phyloP scores from a whole-genome alignment of 2,888 invertebrate genomes.

The Sinodicranocentrus sp. region DNA sequence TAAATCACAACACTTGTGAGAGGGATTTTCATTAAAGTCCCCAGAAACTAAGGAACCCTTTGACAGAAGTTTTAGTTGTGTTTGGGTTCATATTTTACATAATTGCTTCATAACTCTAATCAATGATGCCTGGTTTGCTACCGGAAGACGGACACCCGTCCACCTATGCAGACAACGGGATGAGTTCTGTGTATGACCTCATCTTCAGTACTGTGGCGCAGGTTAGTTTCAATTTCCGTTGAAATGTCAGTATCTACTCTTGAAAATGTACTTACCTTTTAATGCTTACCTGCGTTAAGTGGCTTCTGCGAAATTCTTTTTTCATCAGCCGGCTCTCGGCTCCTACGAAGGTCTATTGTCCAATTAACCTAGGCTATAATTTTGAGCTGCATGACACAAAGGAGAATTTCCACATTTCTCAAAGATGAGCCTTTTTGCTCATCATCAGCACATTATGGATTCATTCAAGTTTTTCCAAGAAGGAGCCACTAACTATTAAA shows the following conservation, averaged over 20 bases:
- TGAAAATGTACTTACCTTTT: too few species aligned
- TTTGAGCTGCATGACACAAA: too few species aligned
- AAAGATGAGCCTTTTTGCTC: not conserved
- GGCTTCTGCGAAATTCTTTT: too few species aligned
- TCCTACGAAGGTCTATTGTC: too few species aligned
- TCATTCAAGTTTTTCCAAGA: slow-evolving; percentile 47
- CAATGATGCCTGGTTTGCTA: slow-evolving; percentile 65
- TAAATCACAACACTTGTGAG: too few species aligned
- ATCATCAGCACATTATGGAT: slow-evolving; percentile 30
- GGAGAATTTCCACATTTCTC: not conserved
- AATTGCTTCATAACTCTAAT: not conserved
- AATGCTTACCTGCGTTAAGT: too few species aligned
- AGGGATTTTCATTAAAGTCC: not conserved
- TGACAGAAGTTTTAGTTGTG: not conserved
- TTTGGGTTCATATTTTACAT: not conserved
- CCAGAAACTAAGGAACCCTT: not conserved
- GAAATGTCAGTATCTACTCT: too few species aligned
- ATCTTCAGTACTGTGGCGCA: slow-evolving; percentile 76
- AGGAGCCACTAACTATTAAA: slow-evolving; percentile 17
- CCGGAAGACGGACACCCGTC: slow-evolving; percentile 65
- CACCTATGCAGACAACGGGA: slow-evolving; percentile 54
- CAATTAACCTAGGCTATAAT: too few species aligned
- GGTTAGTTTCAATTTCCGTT: too few species aligned
- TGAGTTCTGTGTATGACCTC: slow-evolving; percentile 70
- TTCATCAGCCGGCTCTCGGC: too few species aligned